A percentile compares a stretch with the other conserved stretches of the same genome.
Conservation (phyloP, 2,797 vertebrate genomes). For the Anniella stebbinsi region DNA sequence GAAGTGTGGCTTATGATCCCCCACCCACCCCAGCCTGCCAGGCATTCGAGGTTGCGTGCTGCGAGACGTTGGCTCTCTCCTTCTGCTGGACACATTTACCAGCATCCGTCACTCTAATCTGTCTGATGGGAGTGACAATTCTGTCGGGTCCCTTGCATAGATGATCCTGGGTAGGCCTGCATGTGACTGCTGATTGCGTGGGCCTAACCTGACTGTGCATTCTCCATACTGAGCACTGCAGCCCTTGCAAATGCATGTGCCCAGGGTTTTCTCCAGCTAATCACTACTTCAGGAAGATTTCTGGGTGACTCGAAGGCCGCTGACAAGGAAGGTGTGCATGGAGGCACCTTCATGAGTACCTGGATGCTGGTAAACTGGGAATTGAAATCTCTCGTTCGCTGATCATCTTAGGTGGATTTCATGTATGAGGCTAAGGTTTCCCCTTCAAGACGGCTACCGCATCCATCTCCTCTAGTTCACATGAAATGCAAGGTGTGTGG, state of each 20-base stretch:
- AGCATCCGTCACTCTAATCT: constrained; percentile 8
- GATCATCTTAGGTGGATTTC: not conserved
- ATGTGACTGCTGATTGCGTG: not conserved
- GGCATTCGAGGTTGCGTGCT: constrained; percentile 2
- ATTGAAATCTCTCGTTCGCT: not conserved
- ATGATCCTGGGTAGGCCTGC: not conserved
- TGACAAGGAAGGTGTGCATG: not conserved
- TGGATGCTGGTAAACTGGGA: not conserved
- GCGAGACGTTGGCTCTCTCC: not conserved
- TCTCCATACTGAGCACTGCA: not conserved
- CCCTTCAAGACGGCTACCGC: not conserved
- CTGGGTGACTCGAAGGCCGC: constrained; percentile 12
- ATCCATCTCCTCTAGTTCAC: not conserved
- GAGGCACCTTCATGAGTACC: not conserved
- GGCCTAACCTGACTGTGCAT: constrained; percentile 13
- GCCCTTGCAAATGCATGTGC: not conserved
- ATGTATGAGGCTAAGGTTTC: not conserved
- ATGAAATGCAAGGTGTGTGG: constrained; percentile 21
- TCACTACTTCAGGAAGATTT: not conserved
- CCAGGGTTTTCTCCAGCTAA: constrained; percentile 1
- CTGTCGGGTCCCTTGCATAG: not conserved
- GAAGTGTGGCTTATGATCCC: too few relatives aligned
- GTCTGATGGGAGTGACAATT: constrained; percentile 17
- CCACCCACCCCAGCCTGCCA: not conserved
- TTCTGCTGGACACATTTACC: not conserved